Percentiles rank a stretch among this genome's conserved stretches.
Evolutionary conservation across 1,140 invertebrate species (phyloP).

Genomic region (Drosophila orosa): DNA sequence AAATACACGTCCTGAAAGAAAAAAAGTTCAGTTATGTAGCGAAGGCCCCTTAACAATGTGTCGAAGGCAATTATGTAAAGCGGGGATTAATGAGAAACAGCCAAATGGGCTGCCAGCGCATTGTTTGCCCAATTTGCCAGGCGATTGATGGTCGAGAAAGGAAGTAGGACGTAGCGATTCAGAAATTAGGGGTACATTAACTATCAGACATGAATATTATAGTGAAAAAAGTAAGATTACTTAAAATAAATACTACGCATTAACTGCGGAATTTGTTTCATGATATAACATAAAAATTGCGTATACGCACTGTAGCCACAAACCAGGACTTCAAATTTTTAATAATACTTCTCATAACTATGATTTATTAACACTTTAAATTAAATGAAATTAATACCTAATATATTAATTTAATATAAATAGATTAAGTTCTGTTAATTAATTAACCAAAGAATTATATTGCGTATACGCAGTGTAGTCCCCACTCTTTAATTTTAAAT

Average conservation of each 20-base stretch:
- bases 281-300: not conserved
- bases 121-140: slow-evolving; percentile 53
- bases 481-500: no score
- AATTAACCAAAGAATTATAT: no score
- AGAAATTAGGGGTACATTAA: slow-evolving; percentile 8
- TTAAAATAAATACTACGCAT: not conserved
- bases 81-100: slow-evolving; percentile 51
- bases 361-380: no score
- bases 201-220: not conserved
- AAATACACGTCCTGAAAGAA: not conserved
- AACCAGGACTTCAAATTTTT: not conserved
- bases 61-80: slow-evolving; percentile 64
- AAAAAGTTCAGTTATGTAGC: not conserved
- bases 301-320: not conserved
- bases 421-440: no score
- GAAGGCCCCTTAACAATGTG: slow-evolving; percentile 13
- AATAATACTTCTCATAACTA: not conserved
- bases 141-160: slow-evolving; percentile 16
- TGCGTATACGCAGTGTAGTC: no score
- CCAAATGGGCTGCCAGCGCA: slow-evolving; percentile 27
- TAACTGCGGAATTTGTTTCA: not conserved
- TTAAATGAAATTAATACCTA: no score
- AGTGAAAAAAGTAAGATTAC: not conserved
- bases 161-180: not conserved
- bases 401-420: no score